Base-by-base conservation (phyloP, 2,888 invertebrate species). In the Cerastis rubricosa region DNA sequence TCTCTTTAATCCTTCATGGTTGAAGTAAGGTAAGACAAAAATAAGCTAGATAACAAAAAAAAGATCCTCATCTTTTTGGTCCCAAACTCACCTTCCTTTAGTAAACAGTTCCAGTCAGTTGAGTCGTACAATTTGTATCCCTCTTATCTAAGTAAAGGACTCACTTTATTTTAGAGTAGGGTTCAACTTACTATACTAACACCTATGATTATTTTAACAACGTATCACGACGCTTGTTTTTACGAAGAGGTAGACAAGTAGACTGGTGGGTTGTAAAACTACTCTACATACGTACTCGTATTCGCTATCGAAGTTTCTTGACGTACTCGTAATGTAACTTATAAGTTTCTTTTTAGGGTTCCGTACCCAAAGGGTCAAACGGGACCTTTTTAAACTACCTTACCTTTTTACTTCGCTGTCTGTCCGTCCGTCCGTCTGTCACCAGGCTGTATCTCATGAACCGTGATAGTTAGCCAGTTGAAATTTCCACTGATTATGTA, bases 151-250 rank as follows among this genome's bases (percentile, higher is more conserved):
- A 73, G 22, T 49, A 69, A 47, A 40, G 25, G 40, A 65, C 64
- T 70, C 61, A 69, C 57, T 68, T 68, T 61, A 68, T 71, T 51
- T 66, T 3, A 45, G 64, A 80, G 47, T 47, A 73, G 54, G 72
- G 63, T 71, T 65, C 43, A 73, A 84, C 54, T 40, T 71, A 29
- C 12, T 17, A 22, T 25, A 59, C 19, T 9, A n/a, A 43, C 25
- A 29, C 29, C 57, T 49, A 47, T 54, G 57, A 45, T 71, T 69
- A n/a, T 47, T 66, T 59, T 57, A 74, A 12, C 12, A 40, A 11
- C 19, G 19, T 35, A 45, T 19, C 35, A 17, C 14, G 9, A 17
- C 11, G 45, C 29, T 11, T 22, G 17, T 22, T 43, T 61, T 29
- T n/a, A 1, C 9, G 22, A 45, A 25, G 17, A 57, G 57, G 2